Evolutionary conservation across 2,888 invertebrate species (phyloP).

Genomic region (Agrochola macilenta): DNA sequence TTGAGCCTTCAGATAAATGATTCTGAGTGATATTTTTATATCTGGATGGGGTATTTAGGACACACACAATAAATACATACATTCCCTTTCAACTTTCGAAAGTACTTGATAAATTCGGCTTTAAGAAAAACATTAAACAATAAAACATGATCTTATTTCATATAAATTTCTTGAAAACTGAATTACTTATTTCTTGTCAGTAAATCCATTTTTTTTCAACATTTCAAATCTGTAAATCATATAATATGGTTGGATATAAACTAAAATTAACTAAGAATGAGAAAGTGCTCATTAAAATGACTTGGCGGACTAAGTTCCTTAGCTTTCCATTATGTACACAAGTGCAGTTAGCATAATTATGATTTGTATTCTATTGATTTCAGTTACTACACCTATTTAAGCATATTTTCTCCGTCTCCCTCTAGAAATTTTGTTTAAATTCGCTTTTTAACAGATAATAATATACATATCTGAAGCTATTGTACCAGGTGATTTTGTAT

Average conservation of each 20-base stretch:
- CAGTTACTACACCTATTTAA: not conserved
- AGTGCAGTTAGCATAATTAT: conserved; percentile 8
- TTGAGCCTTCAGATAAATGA: conserved; percentile 42
- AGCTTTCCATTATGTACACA: conserved; percentile 34
- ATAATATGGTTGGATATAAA: conserved; percentile 13
- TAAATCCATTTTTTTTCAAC: not conserved
- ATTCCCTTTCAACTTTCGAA: conserved; percentile 34
- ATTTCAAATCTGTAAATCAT: not conserved
- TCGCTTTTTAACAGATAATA: not conserved
- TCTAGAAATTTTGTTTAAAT: conserved; percentile 1
- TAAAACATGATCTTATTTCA: not conserved
- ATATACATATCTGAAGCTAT: conserved; percentile 8
- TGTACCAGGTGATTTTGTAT: conserved; percentile 27
- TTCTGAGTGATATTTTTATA: conserved; percentile 46
- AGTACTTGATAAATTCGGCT: not conserved
- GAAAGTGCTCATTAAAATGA: conserved; percentile 46
- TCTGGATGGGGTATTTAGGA: conserved; percentile 10
- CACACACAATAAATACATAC: conserved; percentile 4
- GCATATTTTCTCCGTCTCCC: not conserved
- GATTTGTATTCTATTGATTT: not conserved
- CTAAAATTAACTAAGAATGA: conserved; percentile 12
- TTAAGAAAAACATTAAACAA: conserved; percentile 3
- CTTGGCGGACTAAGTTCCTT: conserved; percentile 12
- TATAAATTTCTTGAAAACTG: not conserved
- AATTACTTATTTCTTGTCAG: not conserved